Evolutionary conservation across 2,888 invertebrate species (phyloP).

Genomic region (Elysia crispata): DNA sequence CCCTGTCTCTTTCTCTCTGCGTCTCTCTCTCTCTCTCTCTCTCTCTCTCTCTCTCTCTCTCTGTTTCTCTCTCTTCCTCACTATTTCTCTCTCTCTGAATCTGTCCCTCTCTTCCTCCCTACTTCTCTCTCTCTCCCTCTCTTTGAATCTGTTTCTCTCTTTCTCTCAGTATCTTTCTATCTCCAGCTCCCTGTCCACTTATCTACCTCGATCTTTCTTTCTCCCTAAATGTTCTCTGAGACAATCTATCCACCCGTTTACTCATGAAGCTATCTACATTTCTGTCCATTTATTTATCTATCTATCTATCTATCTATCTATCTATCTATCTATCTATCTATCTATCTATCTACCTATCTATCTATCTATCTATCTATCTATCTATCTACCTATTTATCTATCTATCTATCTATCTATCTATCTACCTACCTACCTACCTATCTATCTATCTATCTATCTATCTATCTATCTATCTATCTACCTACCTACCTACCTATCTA

Average conservation of each 20-base stretch:
- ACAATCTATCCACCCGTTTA: too few relatives aligned
- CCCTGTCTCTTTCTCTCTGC: too few relatives aligned
- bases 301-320: conserved; percentile 19
- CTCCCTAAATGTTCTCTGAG: too few relatives aligned
- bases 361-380: neutral
- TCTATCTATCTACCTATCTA: conserved; percentile 1
- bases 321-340: conserved; percentile 14
- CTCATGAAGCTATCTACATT: neutral
- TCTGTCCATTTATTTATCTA: conserved; percentile 5
- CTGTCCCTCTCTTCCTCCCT: too few relatives aligned
- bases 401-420: too few relatives aligned
- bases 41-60: conserved; percentile 26
- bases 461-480: neutral
- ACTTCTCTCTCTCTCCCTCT: neutral
- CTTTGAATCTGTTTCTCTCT: neutral
- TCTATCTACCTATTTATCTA: too few relatives aligned
- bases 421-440: too few relatives aligned
- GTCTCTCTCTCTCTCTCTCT: conserved; percentile 10
- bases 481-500: too few relatives aligned
- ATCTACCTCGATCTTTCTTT: too few relatives aligned
- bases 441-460: conserved; percentile 21
- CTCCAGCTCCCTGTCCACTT: neutral
- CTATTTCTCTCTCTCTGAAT: too few relatives aligned
- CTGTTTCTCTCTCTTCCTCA: too few relatives aligned
- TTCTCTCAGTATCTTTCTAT: too few relatives aligned